Base-by-base conservation (phyloP, 2,888 invertebrate genomes). In the Nymphalis c-album region DNA sequence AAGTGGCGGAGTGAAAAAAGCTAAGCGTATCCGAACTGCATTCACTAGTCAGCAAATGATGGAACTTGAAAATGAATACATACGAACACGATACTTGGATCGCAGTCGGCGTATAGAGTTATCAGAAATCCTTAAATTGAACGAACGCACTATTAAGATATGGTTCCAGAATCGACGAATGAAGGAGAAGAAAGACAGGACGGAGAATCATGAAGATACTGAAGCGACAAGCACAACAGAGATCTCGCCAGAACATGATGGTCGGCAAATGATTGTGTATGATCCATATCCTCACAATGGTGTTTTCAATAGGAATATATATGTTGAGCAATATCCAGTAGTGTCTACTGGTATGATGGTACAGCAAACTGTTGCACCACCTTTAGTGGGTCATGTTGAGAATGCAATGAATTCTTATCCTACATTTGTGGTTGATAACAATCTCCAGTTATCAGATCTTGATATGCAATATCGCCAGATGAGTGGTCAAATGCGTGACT, bases 141-240 rank as follows among this genome's bases (percentile, higher is more conserved):
- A 85, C 61, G 88, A 89, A 68, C 80, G 86, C 1, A 86, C 84
- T 0, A 95, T 97, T 60, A 97, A 97, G 82, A 96, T 96, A 50
- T 97, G 96, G 96, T 97, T 97, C 81, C 96, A 97, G 79, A 96
- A 96, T 80, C 91, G 96, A 0, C 88, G 96, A 0, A 97, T 96
- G 96, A 95, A 95, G 73, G 92, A 89, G 77, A 95, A 95, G 80
- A 95, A 95, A 77, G 94, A 94, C 70, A 87, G 87, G 50, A 77
- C 81, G 3, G 88, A 88, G 64, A 75, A 75, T 67, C 64, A 79
- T 1, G 85, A 86, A 64, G 84, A 84, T 35, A 76, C 75, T 0
- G 85, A 86, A 70, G 86, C 85, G 47, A 77, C 81, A 0, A 83
- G 77, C 35, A 85, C 82, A 10, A 82, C 82, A 0, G 83, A 80